phyloP scores from a whole-genome alignment of 2,797 vertebrate species.

The Urophycis tenuis region DNA sequence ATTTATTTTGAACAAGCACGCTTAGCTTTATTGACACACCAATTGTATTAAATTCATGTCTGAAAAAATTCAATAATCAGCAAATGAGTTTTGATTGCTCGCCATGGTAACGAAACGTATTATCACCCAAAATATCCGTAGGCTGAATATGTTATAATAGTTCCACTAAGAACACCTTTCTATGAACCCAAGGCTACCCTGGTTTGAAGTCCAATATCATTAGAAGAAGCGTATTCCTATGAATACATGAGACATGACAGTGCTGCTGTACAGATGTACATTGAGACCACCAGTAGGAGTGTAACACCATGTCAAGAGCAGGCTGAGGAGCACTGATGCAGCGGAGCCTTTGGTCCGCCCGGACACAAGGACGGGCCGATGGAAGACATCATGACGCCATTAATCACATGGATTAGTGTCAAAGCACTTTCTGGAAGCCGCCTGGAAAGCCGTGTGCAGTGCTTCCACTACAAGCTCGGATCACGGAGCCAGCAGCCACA shows the following conservation, averaged over 20 bases:
- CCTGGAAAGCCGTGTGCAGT: background rate
- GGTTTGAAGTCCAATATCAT: background rate
- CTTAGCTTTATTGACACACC: background rate
- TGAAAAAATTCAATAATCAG: background rate
- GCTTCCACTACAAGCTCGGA: background rate
- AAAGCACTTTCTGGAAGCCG: background rate
- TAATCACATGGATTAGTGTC: background rate
- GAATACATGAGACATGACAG: background rate
- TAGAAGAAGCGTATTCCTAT: background rate
- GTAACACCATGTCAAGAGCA: background rate
- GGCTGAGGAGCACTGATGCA: background rate
- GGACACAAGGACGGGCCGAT: background rate
- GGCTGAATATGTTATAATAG: background rate
- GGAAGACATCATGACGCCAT: background rate
- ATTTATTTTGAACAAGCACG: background rate
- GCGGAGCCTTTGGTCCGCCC: background rate
- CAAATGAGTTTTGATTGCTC: background rate
- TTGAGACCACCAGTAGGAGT: background rate
- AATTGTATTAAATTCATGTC: background rate
- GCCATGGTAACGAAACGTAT: background rate
- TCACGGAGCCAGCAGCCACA: too few species aligned
- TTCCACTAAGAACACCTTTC: background rate
- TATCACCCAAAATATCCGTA: background rate
- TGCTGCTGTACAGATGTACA: background rate
- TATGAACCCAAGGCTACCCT: background rate